Evolutionary conservation across 1,140 invertebrate genomes (phyloP), one percentile per base, ranked within the genome.

Genomic region (Papilio dardanus): DNA sequence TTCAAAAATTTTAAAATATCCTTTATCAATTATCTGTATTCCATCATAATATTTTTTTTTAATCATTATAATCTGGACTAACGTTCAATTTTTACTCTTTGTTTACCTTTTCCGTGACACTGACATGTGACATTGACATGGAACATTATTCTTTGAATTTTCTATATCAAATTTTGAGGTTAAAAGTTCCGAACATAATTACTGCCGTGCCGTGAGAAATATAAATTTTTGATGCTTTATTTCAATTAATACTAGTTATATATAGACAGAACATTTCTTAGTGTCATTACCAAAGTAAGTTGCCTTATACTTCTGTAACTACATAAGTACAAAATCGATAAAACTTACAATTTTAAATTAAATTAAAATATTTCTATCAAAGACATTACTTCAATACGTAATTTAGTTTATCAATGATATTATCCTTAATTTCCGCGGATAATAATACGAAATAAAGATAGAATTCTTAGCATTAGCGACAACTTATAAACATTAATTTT

Each of bases 151-250:
- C 54, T 62, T 54, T 24, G 50, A 16, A 46, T 24, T 54, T 54
- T 12, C n/a, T n/a, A n/a, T n/a, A n/a, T n/a, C 24, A 24, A 24
- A 28, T 28, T 62, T 62, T 28, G 0, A 62, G 54, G 54, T 62
- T 62, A 62, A 62, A 62, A 62, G 54, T 62, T 62, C 24, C 54
- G 54, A 62, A 28, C 8, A 28, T 62, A 62, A 14, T 62, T 62
- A 62, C 12, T 62, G 10, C 54, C 24, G 54, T 62, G 24, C 24
- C 54, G 54, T 58, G 28, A 30, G 24, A 14, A 24, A 28, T 58
- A 28, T 12, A 3, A 58, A 58, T 58, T 54, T 58, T 58, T 28
- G 21, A 58, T 24, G 24, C 12, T 28, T 58, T 28, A 28, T 28
- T 58, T 2, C 12, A 12, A 58, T 58, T 58, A 62, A 62, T 21